A percentile compares a stretch with the other conserved stretches of the same genome.
phyloP scores from a whole-genome alignment of 1,140 invertebrate species.

The Apis mellifera region Amel_HAv3.1 CM009939.2:7634501-7635000 shows the following conservation, averaged over 20 bases:
- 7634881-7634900: conserved; percentile 49
- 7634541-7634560: too few species aligned
- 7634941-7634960: background rate
- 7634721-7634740: background rate
- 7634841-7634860: conserved; percentile 62
- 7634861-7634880: conserved; percentile 55
- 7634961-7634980: background rate
- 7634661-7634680: too few species aligned
- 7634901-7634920: background rate
- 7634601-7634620: too few species aligned
- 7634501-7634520: too few species aligned
- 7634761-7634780: background rate
- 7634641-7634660: too few species aligned
- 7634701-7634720: background rate
- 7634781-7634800: background rate
- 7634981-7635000: background rate
- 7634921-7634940: too few species aligned
- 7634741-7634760: too few species aligned
- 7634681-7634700: background rate
- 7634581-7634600: too few species aligned
- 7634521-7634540: too few species aligned
- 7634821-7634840: conserved; percentile 39
- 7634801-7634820: background rate
- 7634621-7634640: too few species aligned
- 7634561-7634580: too few species aligned